Evolutionary conservation across 53 echinoderm and acorn worm genomes (phyloP), one percentile per base, ranked within the genome.

Genomic region (Astropecten irregularis): DNA sequence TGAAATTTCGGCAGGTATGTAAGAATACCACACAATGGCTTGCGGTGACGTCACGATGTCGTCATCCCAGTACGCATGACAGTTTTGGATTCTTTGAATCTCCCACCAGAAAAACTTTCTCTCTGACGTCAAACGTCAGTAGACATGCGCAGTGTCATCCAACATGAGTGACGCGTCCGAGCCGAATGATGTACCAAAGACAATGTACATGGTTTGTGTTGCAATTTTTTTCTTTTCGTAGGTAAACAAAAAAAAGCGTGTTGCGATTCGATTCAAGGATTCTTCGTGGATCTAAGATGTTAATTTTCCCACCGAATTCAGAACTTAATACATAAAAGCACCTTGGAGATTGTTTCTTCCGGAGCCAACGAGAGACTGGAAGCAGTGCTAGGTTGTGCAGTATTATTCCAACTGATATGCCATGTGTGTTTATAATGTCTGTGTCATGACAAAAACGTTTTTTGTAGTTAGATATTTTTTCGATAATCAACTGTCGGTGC

Each of bases 231-330:
- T n/a, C n/a, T n/a, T n/a, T 29, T 62, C 60, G 42, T 79, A 9
- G 33, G 60, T 46, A 31, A 36, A 40, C 9, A 66, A 68, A n/a
- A n/a, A n/a, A 67, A 54, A 62, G 62, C 77, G 77, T 77, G 60
- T 62, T 60, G 62, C 62, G 27, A 61, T 79, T 61, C 49, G 32
- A n/a, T 79, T n/a, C 8, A 59, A 60, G 20, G 23, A 79, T 48
- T 58, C 42, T 74, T 74, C 40, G 39, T 55, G 21, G 57, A 40
- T 73, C 29, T 74, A 74, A 40, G 74, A 74, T 19, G 37, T 57
- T 74, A 49, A 6, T 71, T 79, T 79, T 79, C 79, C 79, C 79
- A 79, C 79, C 79, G 79, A 79, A 40, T 40, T 35, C 18, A 34
- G n/a, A n/a, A n/a, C 23, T 56, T 35, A 73, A 38, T 2, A 65